Percentiles rank a stretch among this genome's conserved stretches.
phyloP scores from a whole-genome alignment of 2,797 vertebrate species.

The Novumbra hubbsi region DNA sequence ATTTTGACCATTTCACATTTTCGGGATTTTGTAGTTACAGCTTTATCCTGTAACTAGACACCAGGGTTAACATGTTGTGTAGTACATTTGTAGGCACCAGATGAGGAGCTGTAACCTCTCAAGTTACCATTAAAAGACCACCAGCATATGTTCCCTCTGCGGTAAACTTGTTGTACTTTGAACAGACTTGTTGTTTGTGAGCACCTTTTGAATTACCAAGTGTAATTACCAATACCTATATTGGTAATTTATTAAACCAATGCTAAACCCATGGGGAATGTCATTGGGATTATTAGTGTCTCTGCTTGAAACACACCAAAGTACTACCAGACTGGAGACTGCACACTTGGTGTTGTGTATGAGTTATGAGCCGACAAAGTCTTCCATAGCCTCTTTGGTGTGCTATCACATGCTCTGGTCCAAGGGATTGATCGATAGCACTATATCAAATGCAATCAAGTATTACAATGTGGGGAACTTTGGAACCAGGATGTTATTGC shows the following conservation, averaged over 20 bases:
- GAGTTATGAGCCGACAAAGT: background rate
- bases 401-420: background rate
- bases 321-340: background rate
- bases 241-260: background rate
- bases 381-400: background rate
- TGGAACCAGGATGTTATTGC: background rate
- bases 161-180: too few species aligned
- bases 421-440: conserved; percentile 5
- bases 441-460: conserved; percentile 13
- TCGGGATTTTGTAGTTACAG: too few species aligned
- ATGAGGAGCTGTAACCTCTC: too few species aligned
- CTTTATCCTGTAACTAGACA: too few species aligned
- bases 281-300: background rate
- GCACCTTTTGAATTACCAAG: background rate
- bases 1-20: too few species aligned
- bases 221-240: background rate
- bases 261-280: background rate
- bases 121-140: too few species aligned
- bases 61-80: too few species aligned
- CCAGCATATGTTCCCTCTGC: too few species aligned
- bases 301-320: conserved; percentile 2
- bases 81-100: too few species aligned
- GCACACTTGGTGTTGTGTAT: background rate
- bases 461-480: conserved; percentile 6
- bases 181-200: background rate